Conservation (phyloP, 2,797 vertebrate species). For the Nyctalus aviator region DNA sequence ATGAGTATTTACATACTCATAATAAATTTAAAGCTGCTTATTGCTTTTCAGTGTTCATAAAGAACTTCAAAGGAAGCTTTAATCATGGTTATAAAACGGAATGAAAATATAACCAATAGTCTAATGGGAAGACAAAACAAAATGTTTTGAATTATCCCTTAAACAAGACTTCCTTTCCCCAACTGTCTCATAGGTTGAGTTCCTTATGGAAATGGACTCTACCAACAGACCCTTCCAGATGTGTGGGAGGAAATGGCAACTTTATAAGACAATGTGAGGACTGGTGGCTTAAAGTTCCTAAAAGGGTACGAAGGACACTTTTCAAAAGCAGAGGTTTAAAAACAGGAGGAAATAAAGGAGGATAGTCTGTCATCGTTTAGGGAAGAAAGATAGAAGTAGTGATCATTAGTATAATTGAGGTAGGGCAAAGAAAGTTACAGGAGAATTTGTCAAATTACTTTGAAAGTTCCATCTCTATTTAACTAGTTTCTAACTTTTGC, state of each 20-base stretch:
- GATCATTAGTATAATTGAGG: slow-evolving; percentile 44
- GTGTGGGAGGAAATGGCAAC: neutral
- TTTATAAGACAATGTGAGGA: neutral
- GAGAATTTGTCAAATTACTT: slow-evolving; percentile 61
- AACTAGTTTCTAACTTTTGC: slow-evolving; percentile 72
- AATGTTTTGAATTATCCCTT: slow-evolving; percentile 7
- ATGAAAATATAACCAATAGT: slow-evolving; percentile 12
- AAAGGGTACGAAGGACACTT: neutral
- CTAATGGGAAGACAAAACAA: slow-evolving; percentile 21
- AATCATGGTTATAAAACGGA: neutral
- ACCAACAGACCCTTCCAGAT: neutral
- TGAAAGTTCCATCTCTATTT: slow-evolving; percentile 68
- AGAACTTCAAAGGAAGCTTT: slow-evolving; percentile 19
- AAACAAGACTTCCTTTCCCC: neutral
- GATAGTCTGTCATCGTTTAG: neutral
- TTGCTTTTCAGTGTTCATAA: slow-evolving; percentile 10
- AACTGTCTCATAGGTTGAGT: neutral
- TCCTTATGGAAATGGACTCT: neutral
- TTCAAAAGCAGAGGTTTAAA: slow-evolving; percentile 7
- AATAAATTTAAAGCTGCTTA: slow-evolving; percentile 6
- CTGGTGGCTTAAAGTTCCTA: neutral
- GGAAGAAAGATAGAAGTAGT: slow-evolving; percentile 15
- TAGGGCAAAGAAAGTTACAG: slow-evolving; percentile 52
- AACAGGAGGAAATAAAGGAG: neutral
- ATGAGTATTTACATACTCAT: neutral